Evolutionary conservation across 2,888 invertebrate genomes (phyloP), one percentile per base, ranked within the genome.

Genomic region (Macropis europaea): DNA sequence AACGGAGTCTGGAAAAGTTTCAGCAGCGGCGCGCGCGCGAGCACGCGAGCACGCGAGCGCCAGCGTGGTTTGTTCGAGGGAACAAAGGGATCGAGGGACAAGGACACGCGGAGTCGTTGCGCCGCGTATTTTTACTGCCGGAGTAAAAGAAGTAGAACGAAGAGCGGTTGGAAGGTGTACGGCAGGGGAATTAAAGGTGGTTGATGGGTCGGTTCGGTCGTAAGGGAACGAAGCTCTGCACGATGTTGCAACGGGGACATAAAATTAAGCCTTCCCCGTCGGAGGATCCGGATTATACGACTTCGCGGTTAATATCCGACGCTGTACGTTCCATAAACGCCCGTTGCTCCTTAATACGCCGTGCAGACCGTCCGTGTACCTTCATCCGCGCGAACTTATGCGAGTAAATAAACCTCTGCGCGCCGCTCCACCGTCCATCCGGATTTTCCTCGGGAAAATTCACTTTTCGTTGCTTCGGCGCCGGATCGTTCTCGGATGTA

Each of bases 271-370:
- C 52, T 32, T 47, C 32, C 13, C 30, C 6, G 22, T 13, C 2
- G 17, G 28, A 30, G 40, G 36, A 62, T 40, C 22, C 68, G 42
- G 48, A 68, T 68, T 68, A 63, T 54, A 68, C 63, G 72, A 63
- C 52, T 48, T 40, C 38, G 56, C 60, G 59, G 68, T 59, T 68
- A 68, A 68, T 72, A 68, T 68, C 68, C 63, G 68, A 54, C 68
- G 48, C 24, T 43, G 60, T 53, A 26, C 47, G 54, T 64, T 52
- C 57, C 47, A 43, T 48, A 62, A 62, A 70, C 59, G 42, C 34
- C 9, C 24, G 40, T 11, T 36, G 45, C 28, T 43, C 26, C 40
- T 59, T 54, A 48, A 63, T 63, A 63, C 36, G 47, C 47, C 24
- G 0, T 3, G 26, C 11, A 3, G 24, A 43, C 15, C 45, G 36